Base-by-base conservation (phyloP, 2,797 vertebrate species). In the Lepus oiostolus region DNA sequence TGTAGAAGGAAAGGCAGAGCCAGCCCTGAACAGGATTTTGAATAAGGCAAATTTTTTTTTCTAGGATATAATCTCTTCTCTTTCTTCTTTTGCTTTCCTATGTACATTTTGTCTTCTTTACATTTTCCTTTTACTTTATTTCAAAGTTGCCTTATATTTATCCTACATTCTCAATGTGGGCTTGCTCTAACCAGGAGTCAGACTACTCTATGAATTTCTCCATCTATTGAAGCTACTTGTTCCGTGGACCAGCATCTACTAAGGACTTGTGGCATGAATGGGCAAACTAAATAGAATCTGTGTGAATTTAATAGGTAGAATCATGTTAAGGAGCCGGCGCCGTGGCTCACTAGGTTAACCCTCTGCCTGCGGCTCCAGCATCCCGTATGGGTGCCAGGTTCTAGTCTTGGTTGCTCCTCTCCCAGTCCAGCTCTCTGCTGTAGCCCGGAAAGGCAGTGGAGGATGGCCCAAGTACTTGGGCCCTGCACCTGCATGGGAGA, bases 21-120 rank as follows among this genome's bases (percentile, higher is more conserved):
- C 4, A 68, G 65, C 14, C 62, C 21, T 72, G 30, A 32, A 54
- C 14, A 88, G 52, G 35, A 83, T 88, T 95, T 88, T 70, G 30
- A 95, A 93, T 42, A 83, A 62, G 32, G 24, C 72, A 87, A 88
- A 86, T 87, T 47, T 81, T 79, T 79, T 9, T 19, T 68, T 95
- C 32, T 71, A 70, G 62, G 21, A 89, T 94, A 94, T 63, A 32
- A 32, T 81, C 35, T 93, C 63, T 35, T 80, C 68, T 30, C 75
- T 83, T 38, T 70, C 4, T 62, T 68, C 54, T 85, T 86, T 86
- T 47, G 58, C 8, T 85, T 92, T 82, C 86, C 32, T 19, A 42
- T 32, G 5, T 21, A 47, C 26, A 47, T 63, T 88, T 95, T 22
- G 5, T 54, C 54, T 50, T 72, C 35, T 87, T 80, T 68, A 24